Base-by-base conservation (phyloP, 2,113 vertebrate genomes). In the Galeopterus variegatus region DNA sequence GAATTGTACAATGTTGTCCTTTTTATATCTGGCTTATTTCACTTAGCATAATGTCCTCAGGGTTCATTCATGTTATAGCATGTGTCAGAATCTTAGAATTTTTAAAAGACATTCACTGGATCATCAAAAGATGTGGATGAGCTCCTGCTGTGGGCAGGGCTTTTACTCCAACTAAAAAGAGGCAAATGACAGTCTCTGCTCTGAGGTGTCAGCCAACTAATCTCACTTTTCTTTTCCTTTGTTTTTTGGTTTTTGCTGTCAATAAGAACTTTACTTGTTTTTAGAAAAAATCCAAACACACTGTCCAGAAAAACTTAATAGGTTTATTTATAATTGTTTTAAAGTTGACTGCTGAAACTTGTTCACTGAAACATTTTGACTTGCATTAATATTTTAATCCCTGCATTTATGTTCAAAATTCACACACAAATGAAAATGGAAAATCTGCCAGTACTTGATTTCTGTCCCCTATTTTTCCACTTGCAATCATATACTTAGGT, bases 61-160 rank as follows among this genome's bases (percentile, higher is more conserved):
- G 69, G 58, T 70, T 67, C 31, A 72, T 4, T 41, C 60, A 31
- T 67, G 4, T 48, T 65, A 56, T 58, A 67, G 62, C 62, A 28
- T 6, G 26, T 60, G 15, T 89, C 79, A 62, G 56, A 93, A 89
- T 70, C 62, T 83, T 31, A 41, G 12, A 50, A 54, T 80, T 93
- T 93, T 60, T 62, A 86, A 96, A 77, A 87, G 36, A 60, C 31
- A 56, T 73, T 80, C n/a, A 82, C 19, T 70, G 36, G 58, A 45
- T 85, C 90, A 95, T 88, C 33, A 48, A 58, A 67, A 80, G n/a
- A 75, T 31, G 12, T n/a, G 75, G 41, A 60, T 48, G 65, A 90
- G 17, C 5, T 93, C 56, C 75, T 83, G 17, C 36, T 67, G 4
- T 8, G 65, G 60, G n/a, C 54, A 88, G 50, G 56, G 50, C 54